Conservation (phyloP, 2,888 invertebrate species). For the Cancer borealis region DNA sequence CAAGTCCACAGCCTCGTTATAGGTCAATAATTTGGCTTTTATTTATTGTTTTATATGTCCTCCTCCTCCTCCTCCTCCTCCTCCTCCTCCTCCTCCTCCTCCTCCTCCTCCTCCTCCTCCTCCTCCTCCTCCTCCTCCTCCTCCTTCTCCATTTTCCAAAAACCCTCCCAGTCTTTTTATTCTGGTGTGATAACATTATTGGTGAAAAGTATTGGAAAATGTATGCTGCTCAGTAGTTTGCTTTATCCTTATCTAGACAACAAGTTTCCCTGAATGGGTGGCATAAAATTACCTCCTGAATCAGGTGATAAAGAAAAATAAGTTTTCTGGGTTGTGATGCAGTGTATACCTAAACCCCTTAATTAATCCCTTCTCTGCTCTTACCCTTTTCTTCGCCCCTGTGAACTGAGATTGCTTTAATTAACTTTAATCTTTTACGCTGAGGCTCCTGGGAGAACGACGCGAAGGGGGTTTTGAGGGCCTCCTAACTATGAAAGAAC, state of each 20-base stretch:
- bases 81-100: background rate
- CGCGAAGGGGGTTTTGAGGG: background rate
- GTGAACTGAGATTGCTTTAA: slow-evolving; percentile 34
- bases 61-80: background rate
- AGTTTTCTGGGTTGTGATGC: background rate
- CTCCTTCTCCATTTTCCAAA: background rate
- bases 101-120: background rate
- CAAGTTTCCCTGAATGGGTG: background rate
- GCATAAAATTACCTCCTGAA: background rate
- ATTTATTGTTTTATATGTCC: background rate
- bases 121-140: background rate
- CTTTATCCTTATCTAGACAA: background rate
- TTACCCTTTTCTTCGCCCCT: slow-evolving; percentile 34
- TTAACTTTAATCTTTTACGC: slow-evolving; percentile 24
- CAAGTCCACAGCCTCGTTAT: background rate
- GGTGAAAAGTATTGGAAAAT: background rate
- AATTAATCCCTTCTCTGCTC: slow-evolving; percentile 22
- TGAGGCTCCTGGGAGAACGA: background rate
- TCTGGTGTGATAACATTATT: background rate
- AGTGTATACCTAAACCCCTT: background rate
- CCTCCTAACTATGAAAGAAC: background rate
- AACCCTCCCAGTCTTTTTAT: background rate
- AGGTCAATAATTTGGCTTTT: no score
- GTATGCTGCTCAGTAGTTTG: background rate
- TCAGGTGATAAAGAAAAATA: background rate